Evolutionary conservation across 1,140 invertebrate species (phyloP).

Genomic region (Paraescarpia echinospica): DNA sequence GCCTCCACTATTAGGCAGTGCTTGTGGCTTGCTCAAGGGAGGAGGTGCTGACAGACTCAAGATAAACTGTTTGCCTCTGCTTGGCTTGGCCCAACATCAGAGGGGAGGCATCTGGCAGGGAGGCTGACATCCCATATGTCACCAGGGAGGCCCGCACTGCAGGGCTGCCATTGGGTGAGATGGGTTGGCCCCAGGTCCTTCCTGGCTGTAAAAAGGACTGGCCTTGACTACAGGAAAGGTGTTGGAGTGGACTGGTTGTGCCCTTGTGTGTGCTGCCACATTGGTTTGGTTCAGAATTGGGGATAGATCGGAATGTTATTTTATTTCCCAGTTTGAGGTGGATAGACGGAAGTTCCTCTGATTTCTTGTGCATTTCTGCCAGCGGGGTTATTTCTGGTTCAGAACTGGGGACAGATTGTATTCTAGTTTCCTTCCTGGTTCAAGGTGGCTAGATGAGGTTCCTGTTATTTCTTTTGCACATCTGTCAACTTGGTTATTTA

Average conservation of each 20-base stretch:
- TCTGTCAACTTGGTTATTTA: too few relatives aligned
- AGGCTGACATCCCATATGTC: neutral
- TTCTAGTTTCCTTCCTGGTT: too few relatives aligned
- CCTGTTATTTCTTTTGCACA: too few relatives aligned
- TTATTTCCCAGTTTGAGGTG: too few relatives aligned
- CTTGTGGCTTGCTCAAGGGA: neutral
- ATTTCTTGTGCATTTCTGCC: too few relatives aligned
- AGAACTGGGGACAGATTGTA: too few relatives aligned
- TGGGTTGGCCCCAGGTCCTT: neutral
- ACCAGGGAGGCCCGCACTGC: neutral
- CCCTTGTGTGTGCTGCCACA: neutral
- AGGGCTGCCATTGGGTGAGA: neutral
- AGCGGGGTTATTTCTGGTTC: too few relatives aligned
- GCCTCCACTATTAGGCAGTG: neutral
- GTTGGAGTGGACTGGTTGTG: neutral
- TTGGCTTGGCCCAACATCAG: neutral
- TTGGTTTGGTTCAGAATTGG: too few relatives aligned
- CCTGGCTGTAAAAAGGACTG: neutral
- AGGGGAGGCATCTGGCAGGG: neutral
- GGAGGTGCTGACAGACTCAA: neutral
- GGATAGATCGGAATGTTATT: too few relatives aligned
- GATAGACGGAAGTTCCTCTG: too few relatives aligned
- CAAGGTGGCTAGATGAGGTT: too few relatives aligned
- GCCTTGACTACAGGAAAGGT: neutral
- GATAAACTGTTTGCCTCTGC: neutral